Base-by-base conservation (phyloP, 2,888 invertebrate species). In the Dione vanillae region DNA sequence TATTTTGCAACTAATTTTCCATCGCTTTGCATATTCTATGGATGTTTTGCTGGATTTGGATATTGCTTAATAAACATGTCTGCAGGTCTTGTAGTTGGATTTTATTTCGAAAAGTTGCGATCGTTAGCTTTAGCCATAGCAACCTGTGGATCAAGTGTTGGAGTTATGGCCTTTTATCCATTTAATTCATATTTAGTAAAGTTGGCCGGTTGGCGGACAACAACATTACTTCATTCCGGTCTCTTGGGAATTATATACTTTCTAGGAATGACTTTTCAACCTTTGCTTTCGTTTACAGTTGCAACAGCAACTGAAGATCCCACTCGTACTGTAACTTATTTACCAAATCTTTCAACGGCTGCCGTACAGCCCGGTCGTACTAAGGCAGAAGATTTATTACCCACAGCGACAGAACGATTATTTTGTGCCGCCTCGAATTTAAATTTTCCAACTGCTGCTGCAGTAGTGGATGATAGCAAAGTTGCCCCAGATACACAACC, bases 31-130 rank as follows among this genome's bases (percentile, higher is more conserved):
- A 7, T 88, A 64, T 88, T 88, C 79, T 92, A 91, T 75, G 92
- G 92, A 7, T 70, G 80, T 0, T 70, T 85, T 65, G 81, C 86
- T 69, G 92, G 92, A 27, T 77, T 90, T 70, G 92, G 92, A 59
- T 90, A 82, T 71, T 85, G 88, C 69, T 79, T 92, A 14, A 81
- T 89, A 41, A 88, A 88, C 78, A 85, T 93, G 85, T 76, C 88
- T 7, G 80, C 87, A 47, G 76, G 77, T 49, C 78, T 93, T 56
- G 82, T 93, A 14, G 92, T 92, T 1, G 92, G 92, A 16, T 93
- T 92, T 82, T 92, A 93, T 80, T 93, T 93, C 78, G 91, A 92
- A 77, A 88, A 77, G 76, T 77, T 88, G 40, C 83, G 92, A 20
- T 82, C 91, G 3, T 37, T 92, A 47, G 91, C 91, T 14, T 77